Evolutionary conservation across 2,113 vertebrate genomes (phyloP).

Genomic region (Anguilla japonica): DNA sequence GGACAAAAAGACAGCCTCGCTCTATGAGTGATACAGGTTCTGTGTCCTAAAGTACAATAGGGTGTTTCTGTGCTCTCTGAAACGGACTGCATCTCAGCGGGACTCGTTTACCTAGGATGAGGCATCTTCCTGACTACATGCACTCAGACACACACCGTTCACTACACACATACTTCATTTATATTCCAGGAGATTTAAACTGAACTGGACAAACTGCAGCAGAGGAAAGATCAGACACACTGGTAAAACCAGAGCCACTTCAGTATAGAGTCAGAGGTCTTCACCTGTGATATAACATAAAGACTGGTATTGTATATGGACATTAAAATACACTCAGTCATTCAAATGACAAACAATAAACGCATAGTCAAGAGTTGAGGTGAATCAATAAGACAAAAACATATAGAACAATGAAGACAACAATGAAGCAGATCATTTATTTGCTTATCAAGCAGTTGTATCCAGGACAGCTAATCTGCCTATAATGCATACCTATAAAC

Average conservation of each 20-base stretch:
- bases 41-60: too few relatives aligned
- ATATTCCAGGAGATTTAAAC: background rate
- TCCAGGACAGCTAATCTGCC: background rate
- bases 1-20: too few relatives aligned
- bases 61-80: slow-evolving; percentile 14
- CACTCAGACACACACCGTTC: background rate
- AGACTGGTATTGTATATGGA: background rate
- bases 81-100: slow-evolving; percentile 79
- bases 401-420: background rate
- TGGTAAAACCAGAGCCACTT: background rate
- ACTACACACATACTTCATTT: background rate
- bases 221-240: background rate
- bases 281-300: background rate
- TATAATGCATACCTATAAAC: background rate
- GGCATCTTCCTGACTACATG: slow-evolving; percentile 45
- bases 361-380: background rate
- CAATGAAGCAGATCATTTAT: background rate
- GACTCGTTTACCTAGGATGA: slow-evolving; percentile 73
- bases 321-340: background rate
- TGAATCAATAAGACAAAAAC: background rate
- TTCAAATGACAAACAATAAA: background rate
- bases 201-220: background rate
- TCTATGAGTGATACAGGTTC: too few relatives aligned
- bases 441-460: background rate
- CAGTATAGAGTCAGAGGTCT: too few relatives aligned